Conservation (phyloP, 2,888 invertebrate species). For the Cabera pusaria region DNA sequence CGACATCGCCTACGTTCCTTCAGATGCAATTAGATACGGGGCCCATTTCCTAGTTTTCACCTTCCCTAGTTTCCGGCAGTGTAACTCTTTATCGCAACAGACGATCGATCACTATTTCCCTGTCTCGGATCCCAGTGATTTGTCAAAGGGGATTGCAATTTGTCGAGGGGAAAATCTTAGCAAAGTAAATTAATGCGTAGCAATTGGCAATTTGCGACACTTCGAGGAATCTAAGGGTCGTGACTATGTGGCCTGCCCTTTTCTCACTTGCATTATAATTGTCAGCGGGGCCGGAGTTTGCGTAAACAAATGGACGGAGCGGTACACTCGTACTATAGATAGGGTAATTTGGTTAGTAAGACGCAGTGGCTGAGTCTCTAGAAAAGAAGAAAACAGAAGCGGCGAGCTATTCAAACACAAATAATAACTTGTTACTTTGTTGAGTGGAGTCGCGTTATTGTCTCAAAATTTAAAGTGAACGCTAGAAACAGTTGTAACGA, state of each 20-base stretch:
- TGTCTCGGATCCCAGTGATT: slow-evolving; percentile 45
- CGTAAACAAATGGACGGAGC: slow-evolving; percentile 24
- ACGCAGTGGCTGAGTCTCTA: slow-evolving; percentile 41
- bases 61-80: slow-evolving; percentile 48
- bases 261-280: slow-evolving; percentile 42
- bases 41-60: slow-evolving; percentile 58
- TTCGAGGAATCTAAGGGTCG: slow-evolving; percentile 39
- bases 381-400: slow-evolving; percentile 39
- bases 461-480: slow-evolving; percentile 36
- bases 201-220: slow-evolving; percentile 45
- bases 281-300: slow-evolving; percentile 37
- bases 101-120: slow-evolving; percentile 56
- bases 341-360: slow-evolving; percentile 31
- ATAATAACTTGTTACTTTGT: slow-evolving; percentile 34
- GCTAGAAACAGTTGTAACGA: slow-evolving; percentile 28
- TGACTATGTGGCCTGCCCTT: slow-evolving; percentile 38
- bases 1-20: slow-evolving; percentile 45
- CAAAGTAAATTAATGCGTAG: slow-evolving; percentile 40
- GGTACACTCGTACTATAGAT: too few species aligned
- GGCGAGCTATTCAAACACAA: slow-evolving; percentile 24
- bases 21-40: slow-evolving; percentile 60
- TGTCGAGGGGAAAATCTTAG: slow-evolving; percentile 41
- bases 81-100: slow-evolving; percentile 50
- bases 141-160: slow-evolving; percentile 47
- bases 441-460: slow-evolving; percentile 33